Percentiles rank a stretch among this genome's conserved stretches.
Evolutionary conservation across 2,113 vertebrate species (phyloP).

Genomic region (Holacanthus passer): DNA sequence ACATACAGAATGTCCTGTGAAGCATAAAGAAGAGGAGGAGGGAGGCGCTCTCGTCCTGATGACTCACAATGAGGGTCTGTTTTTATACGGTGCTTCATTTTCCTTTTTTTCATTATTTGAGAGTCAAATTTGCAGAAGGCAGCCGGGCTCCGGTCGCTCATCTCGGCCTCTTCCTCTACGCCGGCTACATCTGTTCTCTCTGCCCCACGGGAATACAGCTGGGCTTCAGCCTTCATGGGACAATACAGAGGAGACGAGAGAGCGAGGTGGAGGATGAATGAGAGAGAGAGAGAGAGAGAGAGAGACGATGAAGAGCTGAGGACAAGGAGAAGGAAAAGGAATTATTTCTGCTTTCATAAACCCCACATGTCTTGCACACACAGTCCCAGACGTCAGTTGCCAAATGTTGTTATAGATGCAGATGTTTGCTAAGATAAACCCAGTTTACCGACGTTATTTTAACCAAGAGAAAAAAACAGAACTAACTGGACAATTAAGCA

Average conservation of each 20-base stretch:
- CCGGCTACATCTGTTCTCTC: conserved; percentile 76
- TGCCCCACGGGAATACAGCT: conserved; percentile 82
- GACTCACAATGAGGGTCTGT: conserved; percentile 50
- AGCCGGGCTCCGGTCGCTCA: conserved; percentile 45
- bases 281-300: neutral
- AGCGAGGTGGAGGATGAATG: conserved; percentile 22
- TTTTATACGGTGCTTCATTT: conserved; percentile 16
- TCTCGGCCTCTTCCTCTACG: conserved; percentile 64
- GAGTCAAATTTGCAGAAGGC: conserved; percentile 59
- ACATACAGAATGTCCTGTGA: conserved; percentile 18
- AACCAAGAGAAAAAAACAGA: conserved; percentile 30
- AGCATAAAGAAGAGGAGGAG: conserved; percentile 26
- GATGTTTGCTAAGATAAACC: conserved; percentile 45
- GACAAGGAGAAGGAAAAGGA: conserved; percentile 27
- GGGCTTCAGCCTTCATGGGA: conserved; percentile 76
- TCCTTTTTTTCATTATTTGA: conserved; percentile 32
- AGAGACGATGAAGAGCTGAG: conserved; percentile 19
- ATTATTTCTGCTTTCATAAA: conserved; percentile 74
- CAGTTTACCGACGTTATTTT: conserved; percentile 15
- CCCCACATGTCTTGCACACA: conserved; percentile 56
- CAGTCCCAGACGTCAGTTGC: conserved; percentile 43
- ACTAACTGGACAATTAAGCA: conserved; percentile 41
- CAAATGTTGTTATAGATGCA: conserved; percentile 40
- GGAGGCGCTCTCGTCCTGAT: neutral
- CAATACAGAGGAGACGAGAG: conserved; percentile 64